A percentile compares a stretch with the other conserved stretches of the same genome.
phyloP scores from a whole-genome alignment of 2,113 vertebrate genomes.

The Pedionomus torquatus region DNA sequence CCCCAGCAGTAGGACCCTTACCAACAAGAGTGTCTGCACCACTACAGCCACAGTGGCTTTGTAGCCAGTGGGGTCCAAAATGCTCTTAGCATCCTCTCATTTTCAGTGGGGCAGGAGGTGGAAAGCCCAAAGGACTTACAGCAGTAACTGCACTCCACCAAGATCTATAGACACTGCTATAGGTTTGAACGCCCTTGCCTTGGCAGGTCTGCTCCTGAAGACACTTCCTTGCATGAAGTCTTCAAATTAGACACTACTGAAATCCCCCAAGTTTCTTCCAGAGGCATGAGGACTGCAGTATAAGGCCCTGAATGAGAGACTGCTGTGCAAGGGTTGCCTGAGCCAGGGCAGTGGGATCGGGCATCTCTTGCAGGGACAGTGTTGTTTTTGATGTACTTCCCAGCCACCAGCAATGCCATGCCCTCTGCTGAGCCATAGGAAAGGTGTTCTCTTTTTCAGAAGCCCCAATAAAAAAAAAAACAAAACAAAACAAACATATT shows the following conservation, averaged over 20 bases:
- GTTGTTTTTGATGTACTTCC: not conserved
- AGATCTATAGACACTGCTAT: rapidly evolving
- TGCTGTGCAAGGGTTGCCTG: not conserved
- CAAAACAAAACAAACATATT: too few relatives aligned
- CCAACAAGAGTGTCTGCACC: not conserved
- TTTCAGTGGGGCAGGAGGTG: rapidly evolving
- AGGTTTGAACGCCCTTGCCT: not conserved
- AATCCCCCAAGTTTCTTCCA: not conserved
- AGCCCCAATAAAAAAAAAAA: not conserved
- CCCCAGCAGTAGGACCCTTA: rapidly evolving
- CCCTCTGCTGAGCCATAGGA: not conserved
- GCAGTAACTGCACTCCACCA: not conserved
- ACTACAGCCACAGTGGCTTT: not conserved
- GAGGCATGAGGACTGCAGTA: not conserved
- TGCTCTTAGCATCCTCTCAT: not conserved
- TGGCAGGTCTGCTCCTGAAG: not conserved
- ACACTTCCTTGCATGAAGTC: not conserved
- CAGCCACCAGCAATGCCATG: not conserved
- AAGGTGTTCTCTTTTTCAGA: not conserved
- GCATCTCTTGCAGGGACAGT: not conserved
- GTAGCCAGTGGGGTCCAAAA: not conserved
- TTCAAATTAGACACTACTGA: not conserved
- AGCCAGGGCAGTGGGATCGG: not conserved
- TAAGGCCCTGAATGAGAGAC: not conserved
- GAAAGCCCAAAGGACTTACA: not conserved